These are phyloP conservation scores for Thymelicus sylvestris DNA, from an alignment of 2,888 invertebrate genomes.

Conservation along the genomic window DNA sequence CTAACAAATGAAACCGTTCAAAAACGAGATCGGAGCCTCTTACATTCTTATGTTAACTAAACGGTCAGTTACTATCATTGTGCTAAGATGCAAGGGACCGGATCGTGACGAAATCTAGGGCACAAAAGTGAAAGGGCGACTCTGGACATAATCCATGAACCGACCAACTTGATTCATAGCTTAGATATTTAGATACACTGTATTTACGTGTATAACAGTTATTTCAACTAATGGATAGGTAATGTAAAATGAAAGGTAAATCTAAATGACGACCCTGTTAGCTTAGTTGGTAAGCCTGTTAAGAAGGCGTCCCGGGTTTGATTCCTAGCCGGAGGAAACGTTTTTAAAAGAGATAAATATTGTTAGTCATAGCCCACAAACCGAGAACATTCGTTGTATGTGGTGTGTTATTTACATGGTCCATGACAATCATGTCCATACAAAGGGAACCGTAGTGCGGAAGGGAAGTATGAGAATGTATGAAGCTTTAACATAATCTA, in stretches of 20 bases:
- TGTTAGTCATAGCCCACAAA: no score
- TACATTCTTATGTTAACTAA: slow-evolving; percentile 35
- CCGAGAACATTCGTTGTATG: no score
- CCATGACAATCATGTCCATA: no score
- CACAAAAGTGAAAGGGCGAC: slow-evolving; percentile 70
- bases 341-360: no score
- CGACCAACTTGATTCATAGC: slow-evolving; percentile 27
- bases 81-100: slow-evolving; percentile 39
- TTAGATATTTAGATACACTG: slow-evolving; percentile 15
- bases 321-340: no score
- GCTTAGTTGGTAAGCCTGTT: no score
- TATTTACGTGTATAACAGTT: slow-evolving; percentile 6
- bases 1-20: slow-evolving; percentile 1
- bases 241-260: not conserved
- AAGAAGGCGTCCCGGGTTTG: no score
- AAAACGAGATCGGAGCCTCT: slow-evolving; percentile 13
- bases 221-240: not conserved
- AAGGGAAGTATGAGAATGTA: no score
- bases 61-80: slow-evolving; percentile 36
- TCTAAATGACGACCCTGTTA: no score
- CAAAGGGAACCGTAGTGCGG: no score
- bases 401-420: no score
- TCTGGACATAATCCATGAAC: slow-evolving; percentile 37
- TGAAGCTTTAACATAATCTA: no score
- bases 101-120: slow-evolving; percentile 69